phyloP scores from a whole-genome alignment of 2,888 invertebrate genomes.

The Leptinotarsa juncta region DNA sequence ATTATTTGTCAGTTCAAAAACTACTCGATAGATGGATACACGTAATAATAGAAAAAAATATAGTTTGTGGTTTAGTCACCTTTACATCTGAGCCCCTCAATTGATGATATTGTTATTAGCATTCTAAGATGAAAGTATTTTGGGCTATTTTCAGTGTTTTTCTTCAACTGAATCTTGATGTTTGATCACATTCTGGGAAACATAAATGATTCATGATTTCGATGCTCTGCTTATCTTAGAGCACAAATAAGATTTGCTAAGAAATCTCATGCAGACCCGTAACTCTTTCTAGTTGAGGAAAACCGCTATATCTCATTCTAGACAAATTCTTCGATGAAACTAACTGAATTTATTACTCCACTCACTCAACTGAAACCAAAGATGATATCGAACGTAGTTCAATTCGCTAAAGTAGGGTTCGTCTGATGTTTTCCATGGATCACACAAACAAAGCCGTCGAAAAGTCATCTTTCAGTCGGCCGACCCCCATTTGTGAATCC shows the following conservation, averaged over 20 bases:
- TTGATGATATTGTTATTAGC: too few species aligned
- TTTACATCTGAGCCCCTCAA: too few species aligned
- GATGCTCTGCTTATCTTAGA: too few species aligned
- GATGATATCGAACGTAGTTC: constrained; percentile 36
- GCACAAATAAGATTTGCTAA: neutral
- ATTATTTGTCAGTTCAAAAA: too few species aligned
- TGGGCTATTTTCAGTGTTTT: too few species aligned
- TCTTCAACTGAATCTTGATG: too few species aligned
- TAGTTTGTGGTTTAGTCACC: too few species aligned
- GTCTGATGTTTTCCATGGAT: constrained; percentile 39
- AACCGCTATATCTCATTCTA: constrained; percentile 9
- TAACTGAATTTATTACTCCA: constrained; percentile 7
- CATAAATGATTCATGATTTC: too few species aligned
- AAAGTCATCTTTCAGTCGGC: constrained; percentile 41
- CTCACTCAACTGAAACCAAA: constrained; percentile 17
- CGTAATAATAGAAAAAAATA: too few species aligned
- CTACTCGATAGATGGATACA: too few species aligned
- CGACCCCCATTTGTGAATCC: constrained; percentile 44
- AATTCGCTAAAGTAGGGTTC: constrained; percentile 47
- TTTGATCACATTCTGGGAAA: too few species aligned
- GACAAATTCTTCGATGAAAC: neutral
- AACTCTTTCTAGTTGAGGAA: neutral
- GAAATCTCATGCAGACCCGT: neutral
- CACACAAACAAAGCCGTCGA: constrained; percentile 36
- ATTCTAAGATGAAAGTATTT: too few species aligned